Evolutionary conservation across 2,797 vertebrate species (phyloP).

Genomic region (Pelochelys cantorii): DNA sequence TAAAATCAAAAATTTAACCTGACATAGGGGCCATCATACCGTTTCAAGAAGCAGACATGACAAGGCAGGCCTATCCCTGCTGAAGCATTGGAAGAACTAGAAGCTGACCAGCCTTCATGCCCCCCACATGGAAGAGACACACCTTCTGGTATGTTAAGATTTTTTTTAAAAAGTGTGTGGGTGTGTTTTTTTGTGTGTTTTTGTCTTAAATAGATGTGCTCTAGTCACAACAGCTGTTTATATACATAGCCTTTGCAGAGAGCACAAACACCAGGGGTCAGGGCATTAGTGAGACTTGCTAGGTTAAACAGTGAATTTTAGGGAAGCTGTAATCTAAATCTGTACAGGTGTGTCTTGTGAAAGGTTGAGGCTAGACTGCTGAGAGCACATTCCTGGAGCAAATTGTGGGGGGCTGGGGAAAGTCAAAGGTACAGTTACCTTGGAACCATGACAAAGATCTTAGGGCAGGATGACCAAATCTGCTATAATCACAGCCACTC

Average conservation of each 20-base stretch:
- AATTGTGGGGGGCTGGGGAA: background rate
- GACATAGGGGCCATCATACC: background rate
- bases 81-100: background rate
- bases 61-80: background rate
- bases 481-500: background rate
- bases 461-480: background rate
- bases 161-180: background rate
- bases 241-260: background rate
- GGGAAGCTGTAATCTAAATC: background rate
- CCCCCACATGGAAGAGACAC: background rate
- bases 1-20: background rate
- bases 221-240: background rate
- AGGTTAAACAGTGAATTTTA: background rate
- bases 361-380: background rate
- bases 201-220: background rate
- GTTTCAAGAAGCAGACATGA: background rate
- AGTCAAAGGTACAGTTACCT: background rate
- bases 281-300: background rate
- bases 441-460: background rate
- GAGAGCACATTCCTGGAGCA: background rate
- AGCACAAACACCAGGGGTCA: background rate
- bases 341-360: background rate
- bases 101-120: background rate
- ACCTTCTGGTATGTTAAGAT: background rate
- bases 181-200: background rate